Conservation (phyloP, 2,797 vertebrate species). For the Odontamblyopus rebecca region DNA sequence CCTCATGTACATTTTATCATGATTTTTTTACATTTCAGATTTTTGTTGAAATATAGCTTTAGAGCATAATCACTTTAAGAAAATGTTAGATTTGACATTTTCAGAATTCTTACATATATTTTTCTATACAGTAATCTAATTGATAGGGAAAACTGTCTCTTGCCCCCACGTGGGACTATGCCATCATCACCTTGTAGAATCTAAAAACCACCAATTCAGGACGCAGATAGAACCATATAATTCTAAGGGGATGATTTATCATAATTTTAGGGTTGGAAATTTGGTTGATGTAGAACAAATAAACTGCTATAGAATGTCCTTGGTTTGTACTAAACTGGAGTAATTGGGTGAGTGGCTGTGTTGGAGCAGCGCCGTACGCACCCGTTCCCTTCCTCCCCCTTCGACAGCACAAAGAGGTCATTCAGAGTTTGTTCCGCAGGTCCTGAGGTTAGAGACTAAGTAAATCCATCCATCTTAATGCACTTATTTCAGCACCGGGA, state of each 20-base stretch:
- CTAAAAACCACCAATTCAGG: no score
- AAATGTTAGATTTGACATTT: no score
- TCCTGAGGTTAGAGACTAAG: constrained; percentile 75
- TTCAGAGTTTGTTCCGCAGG: constrained; percentile 73
- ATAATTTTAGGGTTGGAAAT: background rate
- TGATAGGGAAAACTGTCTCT: no score
- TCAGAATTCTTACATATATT: no score
- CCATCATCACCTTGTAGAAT: no score
- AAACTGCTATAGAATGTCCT: constrained; percentile 1
- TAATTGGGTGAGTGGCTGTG: constrained; percentile 40
- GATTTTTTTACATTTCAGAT: no score
- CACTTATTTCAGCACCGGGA: constrained; percentile 75
- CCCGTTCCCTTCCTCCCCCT: constrained; percentile 42
- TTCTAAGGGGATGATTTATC: background rate
- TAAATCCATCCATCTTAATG: constrained; percentile 83
- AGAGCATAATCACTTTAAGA: no score
- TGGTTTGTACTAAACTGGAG: constrained; percentile 28
- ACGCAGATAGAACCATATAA: no score
- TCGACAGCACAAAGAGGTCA: constrained; percentile 71
- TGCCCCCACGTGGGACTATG: no score
- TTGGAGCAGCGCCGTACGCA: constrained; percentile 37
- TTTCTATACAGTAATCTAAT: no score
- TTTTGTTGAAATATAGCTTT: no score
- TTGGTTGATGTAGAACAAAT: background rate
- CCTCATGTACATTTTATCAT: no score